These are phyloP conservation scores for Drosophila conformis DNA, from an alignment of 2,888 invertebrate genomes.

Conservation along the genomic window DNA sequence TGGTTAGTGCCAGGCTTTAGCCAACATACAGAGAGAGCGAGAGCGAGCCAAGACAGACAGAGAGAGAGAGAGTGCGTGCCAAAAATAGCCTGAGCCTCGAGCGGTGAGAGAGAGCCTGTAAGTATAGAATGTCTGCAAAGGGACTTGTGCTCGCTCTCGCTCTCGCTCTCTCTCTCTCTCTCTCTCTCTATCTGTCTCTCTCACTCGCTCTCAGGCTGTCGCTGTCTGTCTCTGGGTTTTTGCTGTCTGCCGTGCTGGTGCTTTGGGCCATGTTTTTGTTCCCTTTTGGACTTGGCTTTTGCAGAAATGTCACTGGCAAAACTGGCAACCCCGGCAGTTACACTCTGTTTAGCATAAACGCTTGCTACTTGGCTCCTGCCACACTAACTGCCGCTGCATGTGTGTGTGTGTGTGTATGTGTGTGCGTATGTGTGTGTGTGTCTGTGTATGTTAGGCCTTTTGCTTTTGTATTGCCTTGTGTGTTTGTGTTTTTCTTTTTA, in stretches of 20 bases:
- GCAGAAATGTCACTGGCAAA: constrained; percentile 77
- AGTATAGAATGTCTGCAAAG: constrained; percentile 69
- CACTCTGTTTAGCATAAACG: constrained; percentile 82
- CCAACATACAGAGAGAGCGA: constrained; percentile 25
- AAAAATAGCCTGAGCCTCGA: constrained; percentile 65
- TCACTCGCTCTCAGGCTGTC: constrained; percentile 6
- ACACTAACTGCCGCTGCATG: constrained; percentile 11
- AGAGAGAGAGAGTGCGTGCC: constrained; percentile 40
- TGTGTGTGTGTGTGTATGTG: constrained; percentile 1
- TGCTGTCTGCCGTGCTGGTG: constrained; percentile 29
- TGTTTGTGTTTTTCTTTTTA: constrained; percentile 60
- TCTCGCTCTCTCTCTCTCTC: background rate
- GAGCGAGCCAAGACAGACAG: constrained; percentile 46
- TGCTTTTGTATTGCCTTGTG: constrained; percentile 57
- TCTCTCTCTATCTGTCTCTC: background rate
- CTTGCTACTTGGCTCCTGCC: constrained; percentile 79
- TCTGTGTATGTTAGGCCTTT: constrained; percentile 40
- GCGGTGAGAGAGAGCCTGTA: constrained; percentile 37
- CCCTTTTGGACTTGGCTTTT: constrained; percentile 67
- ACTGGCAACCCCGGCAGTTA: constrained; percentile 81
- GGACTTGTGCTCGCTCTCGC: background rate
- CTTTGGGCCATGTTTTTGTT: constrained; percentile 57
- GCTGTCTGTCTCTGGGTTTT: background rate
- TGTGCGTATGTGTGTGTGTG: constrained; percentile 22
- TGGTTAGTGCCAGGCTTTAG: constrained; percentile 52